Evolutionary conservation across 2,797 vertebrate genomes (phyloP).

Genomic region (Allobates femoralis): DNA sequence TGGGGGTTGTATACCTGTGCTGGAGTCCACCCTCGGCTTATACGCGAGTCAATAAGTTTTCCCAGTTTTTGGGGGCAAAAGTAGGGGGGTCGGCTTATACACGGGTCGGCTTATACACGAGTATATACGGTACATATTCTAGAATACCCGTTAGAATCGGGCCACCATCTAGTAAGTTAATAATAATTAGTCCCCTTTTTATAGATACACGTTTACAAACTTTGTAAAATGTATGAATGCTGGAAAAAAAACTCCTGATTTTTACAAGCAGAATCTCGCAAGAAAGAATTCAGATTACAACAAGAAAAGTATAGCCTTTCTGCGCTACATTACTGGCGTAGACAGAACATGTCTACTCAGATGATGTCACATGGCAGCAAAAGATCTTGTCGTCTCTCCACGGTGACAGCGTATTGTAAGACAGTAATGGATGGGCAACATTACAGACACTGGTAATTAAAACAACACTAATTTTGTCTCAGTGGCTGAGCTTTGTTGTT

Average conservation of each 20-base stretch:
- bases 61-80: too few relatives aligned
- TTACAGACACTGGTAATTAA: conserved; percentile 87
- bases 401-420: conserved; percentile 73
- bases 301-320: conserved; percentile 25
- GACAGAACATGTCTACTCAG: conserved; percentile 45
- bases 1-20: too few relatives aligned
- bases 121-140: too few relatives aligned
- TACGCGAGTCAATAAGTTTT: too few relatives aligned
- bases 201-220: background rate
- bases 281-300: background rate
- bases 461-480: conserved; percentile 88
- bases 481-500: conserved; percentile 82
- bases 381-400: conserved; percentile 66
- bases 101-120: too few relatives aligned
- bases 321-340: background rate
- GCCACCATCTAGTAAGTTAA: too few relatives aligned
- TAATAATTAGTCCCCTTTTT: too few relatives aligned
- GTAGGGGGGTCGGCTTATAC: too few relatives aligned
- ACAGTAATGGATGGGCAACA: conserved; percentile 85
- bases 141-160: too few relatives aligned
- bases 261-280: background rate
- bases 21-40: too few relatives aligned
- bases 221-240: background rate
- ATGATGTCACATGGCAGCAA: conserved; percentile 57
- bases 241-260: background rate